Evolutionary conservation across 2,888 invertebrate genomes (phyloP).

Genomic region (Metellina segmentata): DNA sequence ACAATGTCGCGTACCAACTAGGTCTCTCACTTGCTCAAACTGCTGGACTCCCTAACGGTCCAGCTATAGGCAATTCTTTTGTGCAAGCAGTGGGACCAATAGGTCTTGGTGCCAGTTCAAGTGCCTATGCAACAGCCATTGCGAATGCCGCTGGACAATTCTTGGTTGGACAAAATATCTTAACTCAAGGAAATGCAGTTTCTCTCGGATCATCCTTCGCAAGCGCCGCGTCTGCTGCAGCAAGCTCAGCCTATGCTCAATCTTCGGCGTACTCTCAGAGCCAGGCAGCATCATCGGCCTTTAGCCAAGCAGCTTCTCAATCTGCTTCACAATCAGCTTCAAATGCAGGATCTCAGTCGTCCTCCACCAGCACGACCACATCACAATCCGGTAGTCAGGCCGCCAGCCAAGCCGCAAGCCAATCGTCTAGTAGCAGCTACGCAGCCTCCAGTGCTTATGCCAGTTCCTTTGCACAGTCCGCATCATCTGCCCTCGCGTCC

Average conservation of each 20-base stretch:
- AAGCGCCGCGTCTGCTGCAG: not conserved
- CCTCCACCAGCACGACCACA: conserved; percentile 1
- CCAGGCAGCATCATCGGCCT: conserved; percentile 3
- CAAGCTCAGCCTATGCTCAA: not conserved
- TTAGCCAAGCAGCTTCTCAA: not conserved
- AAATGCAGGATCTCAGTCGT: not conserved
- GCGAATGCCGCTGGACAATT: conserved; percentile 11
- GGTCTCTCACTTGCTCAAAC: not conserved
- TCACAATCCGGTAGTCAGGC: not conserved
- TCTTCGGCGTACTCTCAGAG: not conserved
- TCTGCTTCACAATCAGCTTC: not conserved
- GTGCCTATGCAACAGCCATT: not conserved
- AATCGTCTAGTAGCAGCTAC: not conserved
- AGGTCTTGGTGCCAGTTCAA: conserved; percentile 11
- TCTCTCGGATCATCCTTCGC: conserved; percentile 6
- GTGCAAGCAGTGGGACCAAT: not conserved
- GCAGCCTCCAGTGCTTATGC: not conserved
- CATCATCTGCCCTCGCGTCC: conserved; percentile 7
- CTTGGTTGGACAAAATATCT: not conserved
- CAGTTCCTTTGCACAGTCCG: conserved; percentile 13
- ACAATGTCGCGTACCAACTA: conserved; percentile 2
- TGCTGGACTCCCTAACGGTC: conserved; percentile 12
- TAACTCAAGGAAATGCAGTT: conserved; percentile 9
- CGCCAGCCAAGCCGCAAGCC: not conserved
- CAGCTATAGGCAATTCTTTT: not conserved